Evolutionary conservation across 1,140 invertebrate genomes (phyloP).

Genomic region (Zophobas atratus): DNA sequence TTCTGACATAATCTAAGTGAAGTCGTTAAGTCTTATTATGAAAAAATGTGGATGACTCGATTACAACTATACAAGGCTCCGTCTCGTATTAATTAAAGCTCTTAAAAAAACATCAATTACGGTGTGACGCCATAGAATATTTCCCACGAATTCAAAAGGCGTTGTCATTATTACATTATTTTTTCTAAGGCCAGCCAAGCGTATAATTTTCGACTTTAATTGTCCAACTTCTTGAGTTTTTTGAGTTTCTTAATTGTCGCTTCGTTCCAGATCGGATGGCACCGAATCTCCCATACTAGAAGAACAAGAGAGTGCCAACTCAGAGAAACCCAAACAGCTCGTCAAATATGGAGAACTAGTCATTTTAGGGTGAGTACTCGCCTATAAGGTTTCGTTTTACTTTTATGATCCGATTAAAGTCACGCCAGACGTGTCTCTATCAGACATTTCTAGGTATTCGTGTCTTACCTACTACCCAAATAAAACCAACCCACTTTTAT

Average conservation of each 20-base stretch:
- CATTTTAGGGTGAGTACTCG: slow-evolving; percentile 87
- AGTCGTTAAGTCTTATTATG: no score
- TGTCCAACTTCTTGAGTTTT: not conserved
- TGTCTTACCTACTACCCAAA: not conserved
- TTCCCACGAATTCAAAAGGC: no score
- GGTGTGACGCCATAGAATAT: no score
- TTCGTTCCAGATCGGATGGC: slow-evolving; percentile 78
- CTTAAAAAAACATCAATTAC: no score
- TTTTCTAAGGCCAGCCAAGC: no score
- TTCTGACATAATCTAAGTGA: no score
- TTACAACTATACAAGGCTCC: no score
- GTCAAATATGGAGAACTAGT: slow-evolving; percentile 94
- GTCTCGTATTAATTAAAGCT: no score
- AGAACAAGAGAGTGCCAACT: slow-evolving; percentile 75
- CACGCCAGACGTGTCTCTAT: not conserved
- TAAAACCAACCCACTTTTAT: not conserved
- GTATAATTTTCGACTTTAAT: no score
- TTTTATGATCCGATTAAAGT: slow-evolving; percentile 10
- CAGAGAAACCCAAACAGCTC: slow-evolving; percentile 80
- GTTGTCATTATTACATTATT: no score
- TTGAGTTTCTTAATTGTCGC: slow-evolving; percentile 53
- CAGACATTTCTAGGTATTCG: slow-evolving; percentile 1
- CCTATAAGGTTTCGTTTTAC: slow-evolving; percentile 9
- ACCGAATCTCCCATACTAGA: slow-evolving; percentile 80
- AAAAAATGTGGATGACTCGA: no score